Base-by-base conservation (phyloP, 1,140 invertebrate genomes). In the Pseudomyrmex concolor region DNA sequence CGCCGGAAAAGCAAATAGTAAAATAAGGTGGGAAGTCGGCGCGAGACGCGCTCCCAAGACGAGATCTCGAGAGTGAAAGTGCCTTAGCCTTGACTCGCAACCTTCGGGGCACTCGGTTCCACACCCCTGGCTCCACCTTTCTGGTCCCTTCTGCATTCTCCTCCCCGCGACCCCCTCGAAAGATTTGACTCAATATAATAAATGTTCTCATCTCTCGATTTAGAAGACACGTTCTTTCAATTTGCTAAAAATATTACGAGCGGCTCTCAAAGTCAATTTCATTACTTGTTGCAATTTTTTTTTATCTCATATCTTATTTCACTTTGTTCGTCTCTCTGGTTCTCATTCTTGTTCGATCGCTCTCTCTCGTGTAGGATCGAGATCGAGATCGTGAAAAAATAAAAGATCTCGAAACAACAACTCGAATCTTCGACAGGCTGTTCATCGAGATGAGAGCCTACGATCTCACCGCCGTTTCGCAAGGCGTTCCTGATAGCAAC, bases 41-140 rank as follows among this genome's bases (percentile, higher is more conserved):
- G 85, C 78, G 76, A 82, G 84, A 82, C 82, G 78, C 90, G 92
- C 92, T 94, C 93, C 92, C 93, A 94, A 93, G 92, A 91, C 89
- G 85, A 0, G 82, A 62, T 84, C 76, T 77, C 85, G 55, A 93
- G 55, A 93, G 93, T 93, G 93, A 93, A 93, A 93, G 92, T 84
- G 60, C 60, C 89, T 34, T 91, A 93, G 93, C 93, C 93, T 94
- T 94, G 93, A 94, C 92, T 93, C 92, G 92, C 91, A 92, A 94
- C 93, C 93, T 94, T 94, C 93, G 90, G 67, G 76, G 70, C 54
- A 19, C 62, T 59, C 82, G 64, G 70, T 51, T 83, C 67, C 66
- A 50, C 62, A 63, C 62, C 76, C 25, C 45, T 80, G 34, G 84
- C 73, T 74, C 76, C 67, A 76, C n/a, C 74, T 82, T 34, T 55